phyloP scores from a whole-genome alignment of 2,113 vertebrate genomes.

The Rhipidura dahli region DNA sequence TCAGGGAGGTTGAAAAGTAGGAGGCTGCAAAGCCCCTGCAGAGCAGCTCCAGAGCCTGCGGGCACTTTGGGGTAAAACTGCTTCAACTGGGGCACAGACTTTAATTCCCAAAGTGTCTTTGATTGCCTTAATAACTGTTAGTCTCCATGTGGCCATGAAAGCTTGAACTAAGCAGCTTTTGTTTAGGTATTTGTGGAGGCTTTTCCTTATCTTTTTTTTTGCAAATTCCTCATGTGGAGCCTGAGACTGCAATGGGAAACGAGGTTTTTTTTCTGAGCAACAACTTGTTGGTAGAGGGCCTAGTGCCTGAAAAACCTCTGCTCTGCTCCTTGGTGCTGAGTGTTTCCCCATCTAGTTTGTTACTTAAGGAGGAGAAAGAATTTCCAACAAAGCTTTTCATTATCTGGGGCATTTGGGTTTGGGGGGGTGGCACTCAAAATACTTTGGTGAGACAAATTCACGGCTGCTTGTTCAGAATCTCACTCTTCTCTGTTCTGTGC shows the following conservation, averaged over 20 bases:
- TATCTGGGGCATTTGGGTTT: neutral
- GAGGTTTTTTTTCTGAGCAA: neutral
- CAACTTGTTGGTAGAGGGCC: neutral
- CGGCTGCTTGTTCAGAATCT: neutral
- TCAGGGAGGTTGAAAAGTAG: neutral
- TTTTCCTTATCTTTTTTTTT: neutral
- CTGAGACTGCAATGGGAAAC: neutral
- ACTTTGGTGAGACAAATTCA: neutral
- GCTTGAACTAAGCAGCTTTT: neutral
- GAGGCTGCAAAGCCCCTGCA: neutral
- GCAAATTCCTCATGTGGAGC: neutral
- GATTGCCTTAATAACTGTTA: neutral
- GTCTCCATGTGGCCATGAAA: neutral
- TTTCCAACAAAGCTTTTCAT: neutral
- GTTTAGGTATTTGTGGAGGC: neutral
- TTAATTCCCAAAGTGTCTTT: neutral
- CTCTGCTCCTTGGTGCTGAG: neutral
- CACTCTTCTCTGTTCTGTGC: neutral
- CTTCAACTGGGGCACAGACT: neutral
- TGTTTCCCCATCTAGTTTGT: neutral
- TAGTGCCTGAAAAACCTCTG: neutral
- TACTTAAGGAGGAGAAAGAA: neutral
- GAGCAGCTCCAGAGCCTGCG: fast-evolving
- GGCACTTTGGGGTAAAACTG: neutral
- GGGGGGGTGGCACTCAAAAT: neutral